These are phyloP conservation scores for Drosophila fulvimacula DNA, from an alignment of 2,888 invertebrate genomes.

Conservation along the genomic window DNA sequence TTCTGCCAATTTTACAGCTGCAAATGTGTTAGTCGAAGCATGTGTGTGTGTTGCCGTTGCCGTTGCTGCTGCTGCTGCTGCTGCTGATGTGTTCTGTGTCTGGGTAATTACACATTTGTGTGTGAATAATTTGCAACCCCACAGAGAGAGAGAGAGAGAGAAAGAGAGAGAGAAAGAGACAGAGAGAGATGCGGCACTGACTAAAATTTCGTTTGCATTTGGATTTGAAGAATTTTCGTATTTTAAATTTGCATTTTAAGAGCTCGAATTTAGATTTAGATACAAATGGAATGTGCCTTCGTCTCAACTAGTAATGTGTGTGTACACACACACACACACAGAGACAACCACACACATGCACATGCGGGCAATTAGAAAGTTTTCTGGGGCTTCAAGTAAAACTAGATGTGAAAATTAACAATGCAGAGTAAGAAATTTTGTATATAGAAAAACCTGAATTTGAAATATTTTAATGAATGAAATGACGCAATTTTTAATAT, in stretches of 20 bases:
- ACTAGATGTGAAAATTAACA: too few species aligned
- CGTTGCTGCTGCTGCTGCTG: conserved; percentile 16
- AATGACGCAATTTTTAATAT: too few species aligned
- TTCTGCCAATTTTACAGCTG: conserved; percentile 48
- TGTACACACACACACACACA: too few species aligned
- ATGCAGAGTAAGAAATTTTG: too few species aligned
- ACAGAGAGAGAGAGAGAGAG: conserved; percentile 1
- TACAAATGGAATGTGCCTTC: conserved; percentile 1
- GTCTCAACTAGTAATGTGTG: too few species aligned
- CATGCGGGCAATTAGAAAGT: too few species aligned
- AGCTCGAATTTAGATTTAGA: conserved; percentile 7
- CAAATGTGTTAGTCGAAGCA: conserved; percentile 18
- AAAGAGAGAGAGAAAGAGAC: too few species aligned
- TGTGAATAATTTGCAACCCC: conserved; percentile 80
- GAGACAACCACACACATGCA: too few species aligned
- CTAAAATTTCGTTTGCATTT: conserved; percentile 24
- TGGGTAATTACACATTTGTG: conserved; percentile 80
- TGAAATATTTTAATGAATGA: too few species aligned
- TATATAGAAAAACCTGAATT: too few species aligned
- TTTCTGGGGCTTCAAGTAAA: too few species aligned
- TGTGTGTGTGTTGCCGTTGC: conserved; percentile 3
- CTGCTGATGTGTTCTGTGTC: conserved; percentile 56
- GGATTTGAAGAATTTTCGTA: conserved; percentile 22
- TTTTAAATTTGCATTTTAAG: conserved; percentile 11
- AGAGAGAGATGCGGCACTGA: conserved; percentile 8